These are phyloP conservation scores for Prosopocoilus inquinatus DNA, from an alignment of 2,888 invertebrate species.

Conservation along the genomic window DNA sequence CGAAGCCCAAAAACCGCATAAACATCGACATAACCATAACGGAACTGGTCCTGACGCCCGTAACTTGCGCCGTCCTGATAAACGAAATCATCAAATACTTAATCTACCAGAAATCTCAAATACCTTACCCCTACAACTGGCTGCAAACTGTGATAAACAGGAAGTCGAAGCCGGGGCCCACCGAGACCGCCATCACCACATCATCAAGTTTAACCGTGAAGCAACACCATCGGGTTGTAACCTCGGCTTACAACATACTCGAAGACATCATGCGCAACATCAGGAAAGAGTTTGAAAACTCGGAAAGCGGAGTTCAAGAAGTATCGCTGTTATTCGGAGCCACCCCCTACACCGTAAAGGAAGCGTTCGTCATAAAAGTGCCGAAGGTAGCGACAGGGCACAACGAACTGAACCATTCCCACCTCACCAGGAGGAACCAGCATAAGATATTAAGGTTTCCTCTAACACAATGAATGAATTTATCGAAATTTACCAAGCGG, in stretches of 20 bases:
- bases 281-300: conserved; percentile 33
- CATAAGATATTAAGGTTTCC: conserved; percentile 41
- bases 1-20: background rate
- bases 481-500: background rate
- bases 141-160: conserved; percentile 38
- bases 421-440: conserved; percentile 34
- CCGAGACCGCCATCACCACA: conserved; percentile 5
- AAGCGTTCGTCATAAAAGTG: conserved; percentile 37
- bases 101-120: conserved; percentile 57
- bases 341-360: conserved; percentile 38
- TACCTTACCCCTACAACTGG: conserved; percentile 43
- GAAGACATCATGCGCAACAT: conserved; percentile 38
- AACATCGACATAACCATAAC: conserved; percentile 48
- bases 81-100: conserved; percentile 59
- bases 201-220: conserved; percentile 33
- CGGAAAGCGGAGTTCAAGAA: conserved; percentile 33
- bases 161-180: conserved; percentile 29
- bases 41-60: conserved; percentile 55
- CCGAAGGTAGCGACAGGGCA: conserved; percentile 34
- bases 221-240: conserved; percentile 37
- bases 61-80: conserved; percentile 58
- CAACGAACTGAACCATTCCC: conserved; percentile 39
- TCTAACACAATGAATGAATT: background rate
- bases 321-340: conserved; percentile 40
- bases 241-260: conserved; percentile 38